Conservation (phyloP, 2,113 vertebrate species). For the Sphaerodactylus townsendi region DNA sequence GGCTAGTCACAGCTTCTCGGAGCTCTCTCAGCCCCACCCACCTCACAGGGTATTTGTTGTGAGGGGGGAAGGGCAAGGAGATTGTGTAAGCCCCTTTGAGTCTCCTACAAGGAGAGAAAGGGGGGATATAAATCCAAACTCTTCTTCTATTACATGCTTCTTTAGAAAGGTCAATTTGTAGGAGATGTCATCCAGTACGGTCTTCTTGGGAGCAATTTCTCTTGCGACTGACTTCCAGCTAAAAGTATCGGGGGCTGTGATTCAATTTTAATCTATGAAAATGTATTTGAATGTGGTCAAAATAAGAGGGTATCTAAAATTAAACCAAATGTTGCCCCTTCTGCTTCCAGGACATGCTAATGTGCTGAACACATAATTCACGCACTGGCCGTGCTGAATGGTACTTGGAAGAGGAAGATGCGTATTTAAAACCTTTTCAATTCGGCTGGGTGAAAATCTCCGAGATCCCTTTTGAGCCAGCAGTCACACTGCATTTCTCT, state of each 20-base stretch:
- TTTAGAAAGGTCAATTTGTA: neutral
- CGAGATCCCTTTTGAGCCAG: neutral
- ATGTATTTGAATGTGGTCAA: neutral
- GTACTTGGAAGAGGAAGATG: neutral
- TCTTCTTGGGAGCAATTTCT: neutral
- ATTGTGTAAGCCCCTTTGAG: too few relatives aligned
- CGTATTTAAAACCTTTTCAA: neutral
- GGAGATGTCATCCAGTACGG: neutral
- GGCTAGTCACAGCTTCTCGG: too few relatives aligned
- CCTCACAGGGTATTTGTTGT: too few relatives aligned
- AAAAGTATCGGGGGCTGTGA: neutral
- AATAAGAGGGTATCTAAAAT: slow-evolving; percentile 14
- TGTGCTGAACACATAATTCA: neutral
- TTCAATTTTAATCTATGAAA: neutral
- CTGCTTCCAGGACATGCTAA: neutral
- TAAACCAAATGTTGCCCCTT: neutral
- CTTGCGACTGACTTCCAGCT: neutral
- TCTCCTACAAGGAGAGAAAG: too few relatives aligned
- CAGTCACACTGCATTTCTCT: neutral
- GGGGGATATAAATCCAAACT: too few relatives aligned
- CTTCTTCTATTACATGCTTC: neutral
- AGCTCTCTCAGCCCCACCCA: too few relatives aligned
- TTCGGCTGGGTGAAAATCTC: neutral
- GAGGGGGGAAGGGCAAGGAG: too few relatives aligned
- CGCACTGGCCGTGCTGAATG: neutral